phyloP scores from a whole-genome alignment of 1,140 invertebrate species.

The Euura saliciscinereae region DNA sequence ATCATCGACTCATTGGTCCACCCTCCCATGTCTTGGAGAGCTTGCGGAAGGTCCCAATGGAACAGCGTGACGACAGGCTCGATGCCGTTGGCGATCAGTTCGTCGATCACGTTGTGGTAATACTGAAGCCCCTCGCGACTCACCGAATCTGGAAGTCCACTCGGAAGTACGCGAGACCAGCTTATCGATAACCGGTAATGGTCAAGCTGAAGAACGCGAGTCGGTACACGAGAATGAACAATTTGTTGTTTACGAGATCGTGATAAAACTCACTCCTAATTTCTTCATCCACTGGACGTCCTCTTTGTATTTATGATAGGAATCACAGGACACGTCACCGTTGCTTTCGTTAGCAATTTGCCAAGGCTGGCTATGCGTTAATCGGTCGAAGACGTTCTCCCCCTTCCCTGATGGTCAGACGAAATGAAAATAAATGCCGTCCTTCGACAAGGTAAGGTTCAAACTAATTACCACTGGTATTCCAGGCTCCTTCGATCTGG shows the following conservation, averaged over 20 bases:
- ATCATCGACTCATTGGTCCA: slow-evolving; percentile 42
- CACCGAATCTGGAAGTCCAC: slow-evolving; percentile 60
- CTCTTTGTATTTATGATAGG: slow-evolving; percentile 69
- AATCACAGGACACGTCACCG: slow-evolving; percentile 71
- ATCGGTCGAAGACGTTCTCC: slow-evolving; percentile 44
- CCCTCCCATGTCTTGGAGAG: slow-evolving; percentile 56
- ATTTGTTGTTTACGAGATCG: background rate
- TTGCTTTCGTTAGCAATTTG: slow-evolving; percentile 29
- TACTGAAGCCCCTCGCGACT: slow-evolving; percentile 67
- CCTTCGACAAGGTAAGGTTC: background rate
- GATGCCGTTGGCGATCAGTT: slow-evolving; percentile 63
- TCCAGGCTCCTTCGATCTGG: slow-evolving; percentile 55
- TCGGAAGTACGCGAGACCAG: slow-evolving; percentile 50
- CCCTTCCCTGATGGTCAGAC: slow-evolving; percentile 47
- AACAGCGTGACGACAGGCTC: slow-evolving; percentile 66
- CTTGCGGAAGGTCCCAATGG: slow-evolving; percentile 61
- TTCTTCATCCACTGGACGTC: slow-evolving; percentile 67
- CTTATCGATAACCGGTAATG: slow-evolving; percentile 69
- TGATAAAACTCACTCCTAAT: slow-evolving; percentile 56
- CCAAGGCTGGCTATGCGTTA: background rate
- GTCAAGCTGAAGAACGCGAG: slow-evolving; percentile 43
- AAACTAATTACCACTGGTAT: slow-evolving; percentile 36
- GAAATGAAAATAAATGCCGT: slow-evolving; percentile 15
- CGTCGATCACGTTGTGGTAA: slow-evolving; percentile 67
- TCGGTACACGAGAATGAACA: slow-evolving; percentile 23